Evolutionary conservation across 2,113 vertebrate genomes (phyloP).

Genomic region (Pithys albifrons): DNA sequence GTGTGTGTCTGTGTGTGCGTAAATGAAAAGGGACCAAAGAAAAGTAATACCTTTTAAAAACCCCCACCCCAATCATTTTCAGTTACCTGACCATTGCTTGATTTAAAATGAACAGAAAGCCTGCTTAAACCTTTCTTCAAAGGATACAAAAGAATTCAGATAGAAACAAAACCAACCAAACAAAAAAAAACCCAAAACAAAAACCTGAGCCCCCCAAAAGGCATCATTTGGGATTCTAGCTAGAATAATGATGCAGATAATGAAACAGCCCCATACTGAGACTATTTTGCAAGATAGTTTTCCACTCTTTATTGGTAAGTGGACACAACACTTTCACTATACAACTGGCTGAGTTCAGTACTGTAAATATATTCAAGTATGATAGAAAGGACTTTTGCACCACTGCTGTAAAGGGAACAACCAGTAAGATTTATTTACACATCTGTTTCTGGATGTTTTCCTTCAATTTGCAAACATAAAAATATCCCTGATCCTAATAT

Average conservation of each 20-base stretch:
- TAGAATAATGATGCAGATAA: not conserved
- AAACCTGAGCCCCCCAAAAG: not conserved
- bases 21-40: not conserved
- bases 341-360: not conserved
- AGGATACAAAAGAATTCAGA: not conserved
- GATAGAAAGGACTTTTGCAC: not conserved
- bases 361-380: not conserved
- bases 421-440: not conserved
- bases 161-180: no score
- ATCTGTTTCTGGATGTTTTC: not conserved
- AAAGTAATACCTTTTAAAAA: not conserved
- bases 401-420: not conserved
- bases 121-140: not conserved
- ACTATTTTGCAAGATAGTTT: not conserved
- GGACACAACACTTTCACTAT: not conserved
- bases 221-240: not conserved
- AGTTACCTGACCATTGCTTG: not conserved
- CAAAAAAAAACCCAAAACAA: no score
- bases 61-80: not conserved
- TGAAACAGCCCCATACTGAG: not conserved
- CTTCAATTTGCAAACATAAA: constrained; percentile 3
- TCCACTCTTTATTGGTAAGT: not conserved
- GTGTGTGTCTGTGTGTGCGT: no score
- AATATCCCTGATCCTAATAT: not conserved
- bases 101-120: not conserved